Conservation (phyloP, 2,888 invertebrate species). For the Mycogona germanica region DNA sequence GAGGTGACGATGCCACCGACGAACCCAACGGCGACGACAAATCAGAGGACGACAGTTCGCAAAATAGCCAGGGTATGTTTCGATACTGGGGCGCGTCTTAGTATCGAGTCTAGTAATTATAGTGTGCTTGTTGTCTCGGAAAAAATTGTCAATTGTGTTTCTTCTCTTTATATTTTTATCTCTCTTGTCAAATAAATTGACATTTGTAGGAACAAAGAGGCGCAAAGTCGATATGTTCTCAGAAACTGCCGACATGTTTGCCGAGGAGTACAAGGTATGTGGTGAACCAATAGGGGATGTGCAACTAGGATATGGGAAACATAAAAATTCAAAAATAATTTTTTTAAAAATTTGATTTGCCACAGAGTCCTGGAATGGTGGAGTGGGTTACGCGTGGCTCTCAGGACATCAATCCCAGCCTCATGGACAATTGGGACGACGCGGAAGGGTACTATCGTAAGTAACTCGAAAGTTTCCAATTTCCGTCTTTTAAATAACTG, state of each 20-base stretch:
- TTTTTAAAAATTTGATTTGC: slow-evolving; percentile 6
- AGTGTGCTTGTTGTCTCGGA: not conserved
- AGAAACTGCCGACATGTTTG: slow-evolving; percentile 66
- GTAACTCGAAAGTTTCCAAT: slow-evolving; percentile 27
- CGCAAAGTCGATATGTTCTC: slow-evolving; percentile 46
- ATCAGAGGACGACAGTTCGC: not conserved
- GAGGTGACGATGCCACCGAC: slow-evolving; percentile 13
- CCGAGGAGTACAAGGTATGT: slow-evolving; percentile 56
- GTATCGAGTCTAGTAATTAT: not conserved
- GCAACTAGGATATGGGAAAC: no score
- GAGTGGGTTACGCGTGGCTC: slow-evolving; percentile 32
- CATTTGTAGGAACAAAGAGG: slow-evolving; percentile 20
- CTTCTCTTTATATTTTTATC: slow-evolving; percentile 4
- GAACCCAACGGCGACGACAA: not conserved
- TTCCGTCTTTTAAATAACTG: no score
- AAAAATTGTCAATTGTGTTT: not conserved
- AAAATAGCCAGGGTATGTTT: not conserved
- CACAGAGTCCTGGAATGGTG: slow-evolving; percentile 53
- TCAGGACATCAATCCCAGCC: slow-evolving; percentile 71
- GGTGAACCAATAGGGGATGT: not conserved
- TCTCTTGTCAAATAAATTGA: no score
- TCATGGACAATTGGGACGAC: slow-evolving; percentile 99
- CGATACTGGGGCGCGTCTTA: not conserved
- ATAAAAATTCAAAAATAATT: no score
- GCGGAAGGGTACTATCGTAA: slow-evolving; percentile 94